Base-by-base conservation (phyloP, 2,113 vertebrate genomes). In the Serinus canaria region DNA sequence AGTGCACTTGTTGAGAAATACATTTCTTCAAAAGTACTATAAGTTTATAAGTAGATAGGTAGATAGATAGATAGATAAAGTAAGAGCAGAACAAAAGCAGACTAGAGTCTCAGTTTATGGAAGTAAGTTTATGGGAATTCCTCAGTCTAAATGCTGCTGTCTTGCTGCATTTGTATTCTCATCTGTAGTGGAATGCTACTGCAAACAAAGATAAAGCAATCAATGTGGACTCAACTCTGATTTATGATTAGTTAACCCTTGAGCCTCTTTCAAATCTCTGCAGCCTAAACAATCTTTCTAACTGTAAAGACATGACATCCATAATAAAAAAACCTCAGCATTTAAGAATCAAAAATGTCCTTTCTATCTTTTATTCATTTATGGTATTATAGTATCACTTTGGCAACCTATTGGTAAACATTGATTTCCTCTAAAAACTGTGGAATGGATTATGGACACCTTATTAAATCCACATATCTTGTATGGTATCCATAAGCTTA, bases 211-310 rank as follows among this genome's bases (percentile, higher is more conserved):
- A 67, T 46, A 64, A 89, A n/a, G 56, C 92, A 97, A 97, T 96
- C 87, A 83, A 49, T 68, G 86, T 83, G 14, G 96, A 92, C 55
- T 92, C 76, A 59, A 11, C 53, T 96, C 75, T 97, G 83, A 90
- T 75, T 96, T 96, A 96, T 67, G 56, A 83, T 72, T 87, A 83
- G 64, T 63, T 90, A 91, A 89, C 79, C 94, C 95, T 85, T 73
- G 93, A 91, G 28, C 60, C 66, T 85, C 67, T 94, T 97, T 35
- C 47, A 94, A 87, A 88, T 64, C 43, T 94, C 72, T 85, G 72
- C 84, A 94, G 47, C 8, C 37, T 35, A 78, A 91, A 12, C 3
- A 60, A 37, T 75, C 16, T 62, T 96, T 94, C 87, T 82, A 55
- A 83, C 27, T 91, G 44, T 69, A 88, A 90, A 90, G 49, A 82